Evolutionary conservation across 2,797 vertebrate genomes (phyloP).

Genomic region (Mus spretus): DNA sequence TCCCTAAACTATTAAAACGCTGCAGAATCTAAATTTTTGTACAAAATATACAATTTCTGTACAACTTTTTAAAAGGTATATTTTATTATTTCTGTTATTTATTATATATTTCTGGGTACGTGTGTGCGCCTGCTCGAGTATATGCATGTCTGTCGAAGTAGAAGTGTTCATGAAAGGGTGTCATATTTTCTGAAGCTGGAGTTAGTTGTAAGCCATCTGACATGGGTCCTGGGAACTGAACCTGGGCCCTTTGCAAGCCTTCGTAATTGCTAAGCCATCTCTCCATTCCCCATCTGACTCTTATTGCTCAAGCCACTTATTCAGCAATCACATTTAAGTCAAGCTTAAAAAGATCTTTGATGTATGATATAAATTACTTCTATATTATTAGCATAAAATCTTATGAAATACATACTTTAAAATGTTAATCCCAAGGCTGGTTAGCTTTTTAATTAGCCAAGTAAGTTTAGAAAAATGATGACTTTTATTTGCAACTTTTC

Average conservation of each 20-base stretch:
- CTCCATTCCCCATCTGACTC: not conserved
- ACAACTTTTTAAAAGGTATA: not conserved
- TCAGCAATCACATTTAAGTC: constrained; percentile 41
- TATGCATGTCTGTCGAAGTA: not conserved
- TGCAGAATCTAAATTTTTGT: constrained; percentile 21
- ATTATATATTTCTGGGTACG: not conserved
- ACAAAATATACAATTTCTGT: not conserved
- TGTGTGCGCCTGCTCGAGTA: not conserved
- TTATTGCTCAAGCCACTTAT: no score
- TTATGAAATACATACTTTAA: constrained; percentile 50
- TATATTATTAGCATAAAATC: constrained; percentile 51
- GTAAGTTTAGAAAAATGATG: constrained; percentile 70
- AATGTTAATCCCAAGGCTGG: constrained; percentile 53
- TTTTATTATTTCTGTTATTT: not conserved
- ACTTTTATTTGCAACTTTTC: constrained; percentile 59
- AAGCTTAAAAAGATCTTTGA: constrained; percentile 64
- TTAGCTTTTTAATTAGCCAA: constrained; percentile 70
- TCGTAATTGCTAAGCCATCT: not conserved
- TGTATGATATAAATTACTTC: constrained; percentile 57
- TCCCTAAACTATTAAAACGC: constrained; percentile 45
- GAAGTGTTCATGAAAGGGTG: not conserved
- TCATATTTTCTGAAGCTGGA: not conserved
- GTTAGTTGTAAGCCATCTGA: not conserved
- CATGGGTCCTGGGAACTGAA: not conserved
- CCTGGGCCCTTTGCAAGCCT: not conserved